Conservation (phyloP, 2,888 invertebrate genomes). For the Eupithecia dodoneata region DNA sequence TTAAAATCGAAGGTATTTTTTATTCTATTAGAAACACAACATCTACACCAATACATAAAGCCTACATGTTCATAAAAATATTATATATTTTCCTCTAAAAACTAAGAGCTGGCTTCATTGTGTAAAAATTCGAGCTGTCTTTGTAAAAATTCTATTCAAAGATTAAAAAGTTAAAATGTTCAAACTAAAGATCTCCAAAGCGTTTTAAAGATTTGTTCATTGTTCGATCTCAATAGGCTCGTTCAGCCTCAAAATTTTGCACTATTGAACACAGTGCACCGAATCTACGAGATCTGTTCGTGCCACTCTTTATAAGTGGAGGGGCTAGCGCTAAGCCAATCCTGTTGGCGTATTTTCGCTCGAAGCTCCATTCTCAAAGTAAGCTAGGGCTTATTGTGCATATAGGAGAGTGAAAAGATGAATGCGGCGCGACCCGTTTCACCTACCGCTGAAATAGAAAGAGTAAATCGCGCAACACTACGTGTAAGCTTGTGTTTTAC, state of each 20-base stretch:
- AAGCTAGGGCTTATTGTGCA: slow-evolving; percentile 60
- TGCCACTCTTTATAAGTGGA: slow-evolving; percentile 52
- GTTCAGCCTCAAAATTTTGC: slow-evolving; percentile 38
- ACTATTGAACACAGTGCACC: slow-evolving; percentile 46
- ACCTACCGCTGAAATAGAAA: slow-evolving; percentile 57
- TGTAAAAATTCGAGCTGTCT: background rate
- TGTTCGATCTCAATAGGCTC: slow-evolving; percentile 36
- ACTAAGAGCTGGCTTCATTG: background rate
- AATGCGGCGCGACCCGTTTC: slow-evolving; percentile 61
- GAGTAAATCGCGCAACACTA: slow-evolving; percentile 47
- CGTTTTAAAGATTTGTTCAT: slow-evolving; percentile 26
- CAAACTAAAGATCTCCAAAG: slow-evolving; percentile 22
- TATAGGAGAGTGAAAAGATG: slow-evolving; percentile 65
- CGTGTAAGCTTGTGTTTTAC: slow-evolving; percentile 16
- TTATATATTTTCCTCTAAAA: no score
- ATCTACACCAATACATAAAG: no score
- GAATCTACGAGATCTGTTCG: slow-evolving; percentile 51
- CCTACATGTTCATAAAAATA: no score
- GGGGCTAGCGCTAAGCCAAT: slow-evolving; percentile 49
- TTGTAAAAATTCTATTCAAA: background rate
- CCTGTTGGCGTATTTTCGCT: slow-evolving; percentile 58
- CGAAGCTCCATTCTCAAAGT: slow-evolving; percentile 63
- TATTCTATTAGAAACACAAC: no score
- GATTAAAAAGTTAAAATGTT: slow-evolving; percentile 13
- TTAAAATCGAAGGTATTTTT: no score